phyloP scores from a whole-genome alignment of 2,888 invertebrate species.

The Oligia fasciuncula region DNA sequence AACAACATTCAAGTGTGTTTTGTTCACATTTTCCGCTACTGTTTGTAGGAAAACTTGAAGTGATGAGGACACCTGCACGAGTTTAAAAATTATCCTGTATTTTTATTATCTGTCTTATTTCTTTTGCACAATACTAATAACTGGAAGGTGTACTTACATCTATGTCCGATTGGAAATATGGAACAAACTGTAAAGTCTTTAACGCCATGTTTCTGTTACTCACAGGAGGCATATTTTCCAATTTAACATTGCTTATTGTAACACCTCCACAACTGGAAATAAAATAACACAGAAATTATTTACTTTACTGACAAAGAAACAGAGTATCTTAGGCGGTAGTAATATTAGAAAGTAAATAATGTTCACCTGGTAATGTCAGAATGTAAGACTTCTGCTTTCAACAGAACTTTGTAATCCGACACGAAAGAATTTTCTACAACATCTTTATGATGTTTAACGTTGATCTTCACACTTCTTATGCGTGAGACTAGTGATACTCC shows the following conservation, averaged over 20 bases:
- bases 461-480: conserved; percentile 65
- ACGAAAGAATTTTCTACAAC: background rate
- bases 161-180: conserved; percentile 41
- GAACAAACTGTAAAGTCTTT: conserved; percentile 58
- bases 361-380: conserved; percentile 63
- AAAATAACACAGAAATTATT: background rate
- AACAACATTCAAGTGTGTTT: conserved; percentile 57
- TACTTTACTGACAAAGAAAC: background rate
- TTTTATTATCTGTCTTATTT: background rate
- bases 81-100: background rate
- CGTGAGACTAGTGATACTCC: conserved; percentile 91
- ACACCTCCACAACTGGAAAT: conserved; percentile 73
- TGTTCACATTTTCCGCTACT: conserved; percentile 68
- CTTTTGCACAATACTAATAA: background rate
- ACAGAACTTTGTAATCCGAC: conserved; percentile 28
- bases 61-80: conserved; percentile 55
- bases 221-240: conserved; percentile 53
- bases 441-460: conserved; percentile 59
- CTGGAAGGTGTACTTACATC: conserved; percentile 55
- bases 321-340: background rate
- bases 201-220: conserved; percentile 46
- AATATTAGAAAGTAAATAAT: background rate
- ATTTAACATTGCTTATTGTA: conserved; percentile 62
- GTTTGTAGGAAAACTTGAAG: conserved; percentile 67
- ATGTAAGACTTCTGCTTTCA: conserved; percentile 54